Conservation (phyloP, 2,797 vertebrate species). For the Arctocebus calabarensis region DNA sequence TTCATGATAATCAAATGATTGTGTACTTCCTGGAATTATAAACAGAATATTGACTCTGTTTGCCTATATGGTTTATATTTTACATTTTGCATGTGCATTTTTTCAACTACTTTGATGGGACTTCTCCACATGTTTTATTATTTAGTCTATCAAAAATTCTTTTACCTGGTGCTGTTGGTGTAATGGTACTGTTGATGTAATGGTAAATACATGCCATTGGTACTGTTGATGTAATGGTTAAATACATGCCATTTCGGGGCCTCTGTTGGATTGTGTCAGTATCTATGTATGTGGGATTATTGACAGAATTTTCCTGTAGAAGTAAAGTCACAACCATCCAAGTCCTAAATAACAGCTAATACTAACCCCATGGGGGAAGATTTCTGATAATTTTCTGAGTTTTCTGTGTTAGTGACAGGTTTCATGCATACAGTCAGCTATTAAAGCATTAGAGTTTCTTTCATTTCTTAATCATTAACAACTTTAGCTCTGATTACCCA, state of each 20-base stretch:
- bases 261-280: constrained; percentile 28
- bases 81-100: background rate
- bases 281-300: constrained; percentile 25
- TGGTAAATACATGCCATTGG: constrained; percentile 2
- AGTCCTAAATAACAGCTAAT: constrained; percentile 66
- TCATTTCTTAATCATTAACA: constrained; percentile 79
- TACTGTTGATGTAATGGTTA: background rate
- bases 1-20: constrained; percentile 29
- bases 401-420: constrained; percentile 70
- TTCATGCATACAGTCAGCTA: constrained; percentile 69
- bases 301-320: constrained; percentile 58
- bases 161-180: background rate
- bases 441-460: constrained; percentile 81
- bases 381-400: constrained; percentile 68
- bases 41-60: background rate
- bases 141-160: constrained; percentile 48
- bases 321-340: constrained; percentile 69
- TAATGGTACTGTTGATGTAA: constrained; percentile 14
- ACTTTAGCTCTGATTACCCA: constrained; percentile 75
- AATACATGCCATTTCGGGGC: constrained; percentile 30
- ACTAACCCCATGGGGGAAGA: constrained; percentile 66
- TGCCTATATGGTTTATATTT: background rate
- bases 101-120: constrained; percentile 41
- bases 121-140: constrained; percentile 42
- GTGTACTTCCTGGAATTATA: background rate